These are phyloP conservation scores for Mionectes olivaceus DNA, from an alignment of 2,797 vertebrate species.

Conservation along the genomic window DNA sequence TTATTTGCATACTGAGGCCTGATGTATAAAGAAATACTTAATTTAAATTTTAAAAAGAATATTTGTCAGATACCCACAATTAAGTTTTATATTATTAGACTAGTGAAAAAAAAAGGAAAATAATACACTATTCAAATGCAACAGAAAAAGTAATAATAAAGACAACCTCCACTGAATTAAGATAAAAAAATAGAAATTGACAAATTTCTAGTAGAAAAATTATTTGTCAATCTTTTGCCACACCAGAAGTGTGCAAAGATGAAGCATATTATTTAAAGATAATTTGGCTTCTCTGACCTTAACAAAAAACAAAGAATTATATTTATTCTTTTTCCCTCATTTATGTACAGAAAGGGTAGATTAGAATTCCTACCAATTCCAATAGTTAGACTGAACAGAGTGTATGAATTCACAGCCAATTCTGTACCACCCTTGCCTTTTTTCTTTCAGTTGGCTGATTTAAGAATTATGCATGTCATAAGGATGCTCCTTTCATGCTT, in stretches of 20 bases:
- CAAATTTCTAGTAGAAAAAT: not conserved
- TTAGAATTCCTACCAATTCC: not conserved
- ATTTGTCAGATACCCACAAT: not conserved
- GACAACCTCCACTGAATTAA: not conserved
- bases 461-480: not conserved
- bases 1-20: not conserved
- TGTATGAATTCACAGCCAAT: not conserved
- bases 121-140: not conserved
- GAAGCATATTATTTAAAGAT: not conserved
- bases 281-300: not conserved
- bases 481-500: not conserved
- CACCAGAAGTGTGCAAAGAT: not conserved
- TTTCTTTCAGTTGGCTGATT: not conserved
- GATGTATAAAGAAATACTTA: rapidly evolving
- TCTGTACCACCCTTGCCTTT: not conserved
- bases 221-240: not conserved
- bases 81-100: not conserved
- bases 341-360: not conserved
- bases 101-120: not conserved
- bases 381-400: not conserved
- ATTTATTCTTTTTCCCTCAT: not conserved
- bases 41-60: not conserved
- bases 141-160: not conserved
- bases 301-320: not conserved
- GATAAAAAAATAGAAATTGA: not conserved